Percentiles rank a stretch among this genome's conserved stretches.
Evolutionary conservation across 1,140 invertebrate genomes (phyloP).

Genomic region (Trichoplusia ni): DNA sequence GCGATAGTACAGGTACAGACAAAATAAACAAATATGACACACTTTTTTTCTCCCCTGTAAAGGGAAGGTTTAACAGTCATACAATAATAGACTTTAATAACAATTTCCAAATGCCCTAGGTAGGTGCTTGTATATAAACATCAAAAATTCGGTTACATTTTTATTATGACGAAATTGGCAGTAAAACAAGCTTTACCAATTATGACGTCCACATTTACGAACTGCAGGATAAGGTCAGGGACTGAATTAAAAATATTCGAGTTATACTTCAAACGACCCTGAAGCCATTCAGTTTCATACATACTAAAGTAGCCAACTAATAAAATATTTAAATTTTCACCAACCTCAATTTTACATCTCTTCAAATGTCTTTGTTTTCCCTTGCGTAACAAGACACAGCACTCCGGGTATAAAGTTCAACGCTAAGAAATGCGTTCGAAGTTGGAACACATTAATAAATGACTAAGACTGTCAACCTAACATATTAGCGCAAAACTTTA

Average conservation of each 20-base stretch:
- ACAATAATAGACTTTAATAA: too few relatives aligned
- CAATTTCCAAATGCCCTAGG: too few relatives aligned
- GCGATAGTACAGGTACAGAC: too few relatives aligned
- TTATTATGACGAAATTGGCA: too few relatives aligned
- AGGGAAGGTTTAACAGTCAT: too few relatives aligned
- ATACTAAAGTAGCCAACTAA: conserved; percentile 3
- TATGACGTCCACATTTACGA: not conserved
- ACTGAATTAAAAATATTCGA: not conserved
- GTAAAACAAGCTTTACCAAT: too few relatives aligned
- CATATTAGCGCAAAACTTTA: too few relatives aligned
- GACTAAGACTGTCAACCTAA: too few relatives aligned
- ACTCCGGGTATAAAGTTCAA: not conserved
- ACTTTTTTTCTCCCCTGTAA: too few relatives aligned
- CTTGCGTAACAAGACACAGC: not conserved
- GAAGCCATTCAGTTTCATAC: conserved; percentile 26
- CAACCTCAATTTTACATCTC: not conserved
- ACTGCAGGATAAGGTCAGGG: conserved; percentile 9
- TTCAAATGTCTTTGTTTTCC: not conserved
- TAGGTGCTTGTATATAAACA: too few relatives aligned
- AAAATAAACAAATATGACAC: too few relatives aligned
- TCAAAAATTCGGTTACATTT: too few relatives aligned
- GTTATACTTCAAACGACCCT: conserved; percentile 4
- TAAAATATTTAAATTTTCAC: conserved; percentile 25
- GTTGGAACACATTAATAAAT: not conserved
- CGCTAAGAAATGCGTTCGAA: not conserved